phyloP scores from a whole-genome alignment of 2,797 vertebrate genomes.

The Pseudochirops corinnae region DNA sequence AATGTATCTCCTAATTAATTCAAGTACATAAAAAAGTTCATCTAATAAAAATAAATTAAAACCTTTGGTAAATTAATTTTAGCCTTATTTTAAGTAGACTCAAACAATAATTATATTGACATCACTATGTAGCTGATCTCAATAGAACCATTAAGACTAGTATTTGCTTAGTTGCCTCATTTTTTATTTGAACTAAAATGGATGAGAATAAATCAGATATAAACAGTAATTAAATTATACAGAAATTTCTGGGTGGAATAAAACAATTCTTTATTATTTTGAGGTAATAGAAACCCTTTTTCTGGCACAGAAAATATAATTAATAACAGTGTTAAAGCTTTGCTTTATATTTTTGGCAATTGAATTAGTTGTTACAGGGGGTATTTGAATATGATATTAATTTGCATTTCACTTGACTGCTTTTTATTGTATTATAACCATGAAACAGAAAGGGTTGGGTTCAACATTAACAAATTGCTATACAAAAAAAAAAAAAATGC shows the following conservation, averaged over 20 bases:
- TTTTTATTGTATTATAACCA: conserved; percentile 72
- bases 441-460: conserved; percentile 59
- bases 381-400: conserved; percentile 72
- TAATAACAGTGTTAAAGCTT: conserved; percentile 68
- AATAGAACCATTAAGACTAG: conserved; percentile 64
- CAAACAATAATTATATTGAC: conserved; percentile 23
- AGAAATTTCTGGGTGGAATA: conserved; percentile 70
- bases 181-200: conserved; percentile 59
- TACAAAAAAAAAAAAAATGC: conserved; percentile 47
- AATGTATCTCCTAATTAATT: background rate
- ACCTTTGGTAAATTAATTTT: conserved; percentile 28
- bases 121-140: conserved; percentile 48
- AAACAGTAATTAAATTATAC: conserved; percentile 75
- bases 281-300: conserved; percentile 61
- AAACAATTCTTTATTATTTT: conserved; percentile 73
- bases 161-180: conserved; percentile 69
- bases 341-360: conserved; percentile 71
- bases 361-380: conserved; percentile 65
- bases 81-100: conserved; percentile 33
- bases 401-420: conserved; percentile 71
- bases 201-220: conserved; percentile 68
- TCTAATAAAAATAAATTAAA: conserved; percentile 43
- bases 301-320: conserved; percentile 60
- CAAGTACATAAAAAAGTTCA: conserved; percentile 30
- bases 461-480: conserved; percentile 74